These are phyloP conservation scores for Scrobipalpa atriplicella DNA, from an alignment of 2,888 invertebrate species.

Conservation along the genomic window DNA sequence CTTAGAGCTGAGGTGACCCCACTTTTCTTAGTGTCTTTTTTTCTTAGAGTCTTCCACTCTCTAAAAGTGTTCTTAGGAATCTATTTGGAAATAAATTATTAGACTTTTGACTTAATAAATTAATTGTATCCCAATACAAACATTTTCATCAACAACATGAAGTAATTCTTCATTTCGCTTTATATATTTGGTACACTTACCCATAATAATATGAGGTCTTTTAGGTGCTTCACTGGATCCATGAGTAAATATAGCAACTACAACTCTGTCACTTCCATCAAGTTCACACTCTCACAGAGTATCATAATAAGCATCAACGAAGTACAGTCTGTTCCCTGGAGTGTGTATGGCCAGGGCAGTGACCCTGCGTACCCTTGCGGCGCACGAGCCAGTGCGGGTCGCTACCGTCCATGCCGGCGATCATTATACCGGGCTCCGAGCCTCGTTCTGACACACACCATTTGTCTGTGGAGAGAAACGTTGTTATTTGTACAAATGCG, in stretches of 20 bases:
- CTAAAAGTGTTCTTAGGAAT: too few relatives aligned
- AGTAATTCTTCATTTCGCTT: too few relatives aligned
- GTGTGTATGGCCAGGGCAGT: conserved; percentile 89
- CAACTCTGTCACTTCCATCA: conserved; percentile 85
- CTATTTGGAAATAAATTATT: too few relatives aligned
- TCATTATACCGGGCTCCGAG: conserved; percentile 83
- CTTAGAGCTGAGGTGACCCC: too few relatives aligned
- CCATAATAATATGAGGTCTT: conserved; percentile 17
- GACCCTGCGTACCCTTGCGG: conserved; percentile 86
- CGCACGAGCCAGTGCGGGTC: conserved; percentile 79
- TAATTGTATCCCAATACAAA: too few relatives aligned
- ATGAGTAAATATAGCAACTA: conserved; percentile 53
- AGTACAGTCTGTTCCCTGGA: conserved; percentile 87
- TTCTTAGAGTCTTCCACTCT: too few relatives aligned
- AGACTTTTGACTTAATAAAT: too few relatives aligned
- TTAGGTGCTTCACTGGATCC: conserved; percentile 29
- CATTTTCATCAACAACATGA: too few relatives aligned
- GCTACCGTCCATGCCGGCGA: conserved; percentile 86
- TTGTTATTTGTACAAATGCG: too few relatives aligned
- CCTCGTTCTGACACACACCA: conserved; percentile 91
- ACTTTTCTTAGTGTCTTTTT: too few relatives aligned
- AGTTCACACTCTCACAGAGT: conserved; percentile 87
- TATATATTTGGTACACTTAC: not conserved
- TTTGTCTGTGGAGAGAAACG: conserved; percentile 63
- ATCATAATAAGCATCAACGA: conserved; percentile 91